These are phyloP conservation scores for Triplophysa bombifrons DNA, from an alignment of 2,797 vertebrate species.

Conservation along the genomic window DNA sequence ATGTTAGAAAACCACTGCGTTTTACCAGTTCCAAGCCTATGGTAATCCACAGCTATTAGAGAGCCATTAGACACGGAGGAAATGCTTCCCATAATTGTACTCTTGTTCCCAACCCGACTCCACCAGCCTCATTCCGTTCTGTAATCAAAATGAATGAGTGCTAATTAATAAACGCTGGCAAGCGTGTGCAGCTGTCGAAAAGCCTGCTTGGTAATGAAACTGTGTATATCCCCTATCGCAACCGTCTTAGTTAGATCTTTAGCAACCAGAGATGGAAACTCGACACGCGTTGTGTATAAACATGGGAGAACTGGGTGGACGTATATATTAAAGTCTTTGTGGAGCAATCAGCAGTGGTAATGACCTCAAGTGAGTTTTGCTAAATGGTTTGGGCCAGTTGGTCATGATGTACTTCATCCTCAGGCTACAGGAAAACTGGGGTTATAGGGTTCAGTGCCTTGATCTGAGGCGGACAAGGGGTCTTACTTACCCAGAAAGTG, in stretches of 20 bases:
- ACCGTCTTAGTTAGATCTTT: slow-evolving; percentile 34
- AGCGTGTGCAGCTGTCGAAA: slow-evolving; percentile 46
- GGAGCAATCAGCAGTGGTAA: slow-evolving; percentile 50
- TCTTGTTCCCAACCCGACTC: slow-evolving; percentile 34
- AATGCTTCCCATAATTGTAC: slow-evolving; percentile 51
- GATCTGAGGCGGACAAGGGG: slow-evolving; percentile 6
- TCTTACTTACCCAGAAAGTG: slow-evolving; percentile 4
- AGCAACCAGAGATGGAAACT: slow-evolving; percentile 44
- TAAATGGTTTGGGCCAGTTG: slow-evolving; percentile 42
- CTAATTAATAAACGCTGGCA: slow-evolving; percentile 50
- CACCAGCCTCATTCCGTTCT: slow-evolving; percentile 35
- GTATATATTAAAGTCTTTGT: slow-evolving; percentile 36
- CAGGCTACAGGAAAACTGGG: slow-evolving; percentile 7
- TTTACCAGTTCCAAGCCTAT: slow-evolving; percentile 36
- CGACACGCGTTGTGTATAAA: slow-evolving; percentile 43
- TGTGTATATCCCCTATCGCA: slow-evolving; percentile 16
- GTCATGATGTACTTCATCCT: slow-evolving; percentile 13
- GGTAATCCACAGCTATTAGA: slow-evolving; percentile 44
- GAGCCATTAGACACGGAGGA: slow-evolving; percentile 49
- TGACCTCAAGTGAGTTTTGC: slow-evolving; percentile 46
- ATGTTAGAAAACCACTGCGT: slow-evolving; percentile 34
- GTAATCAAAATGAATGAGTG: slow-evolving; percentile 36
- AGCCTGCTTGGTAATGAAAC: slow-evolving; percentile 36
- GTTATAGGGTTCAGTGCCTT: slow-evolving; percentile 29
- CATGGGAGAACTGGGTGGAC: slow-evolving; percentile 31